These are phyloP conservation scores for Malurus alboscapulatus DNA, from an alignment of 2,113 vertebrate species.

Conservation along the genomic window DNA sequence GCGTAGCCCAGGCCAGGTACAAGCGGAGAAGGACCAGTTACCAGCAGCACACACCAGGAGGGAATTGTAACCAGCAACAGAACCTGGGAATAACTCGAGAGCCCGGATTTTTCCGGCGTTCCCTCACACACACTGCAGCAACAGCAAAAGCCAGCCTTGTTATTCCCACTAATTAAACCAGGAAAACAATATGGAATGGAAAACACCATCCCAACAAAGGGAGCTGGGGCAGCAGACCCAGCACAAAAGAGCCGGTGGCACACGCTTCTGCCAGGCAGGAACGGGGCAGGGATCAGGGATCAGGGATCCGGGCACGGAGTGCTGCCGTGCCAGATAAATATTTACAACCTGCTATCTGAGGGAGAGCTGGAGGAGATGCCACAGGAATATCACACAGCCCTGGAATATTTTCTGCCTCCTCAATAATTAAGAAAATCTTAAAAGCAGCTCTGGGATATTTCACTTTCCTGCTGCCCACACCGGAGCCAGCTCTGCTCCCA, in stretches of 20 bases:
- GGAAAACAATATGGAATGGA: not conserved
- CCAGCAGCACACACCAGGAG: fast-evolving
- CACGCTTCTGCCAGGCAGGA: fast-evolving
- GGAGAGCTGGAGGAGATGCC: not conserved
- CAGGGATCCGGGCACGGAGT: not conserved
- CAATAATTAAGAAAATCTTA: fast-evolving
- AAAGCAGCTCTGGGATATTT: not conserved
- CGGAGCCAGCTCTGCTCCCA: not conserved
- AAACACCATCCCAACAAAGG: not conserved
- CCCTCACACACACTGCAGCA: fast-evolving
- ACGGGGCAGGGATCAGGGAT: not conserved
- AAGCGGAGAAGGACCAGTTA: fast-evolving
- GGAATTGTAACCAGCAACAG: not conserved
- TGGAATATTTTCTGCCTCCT: fast-evolving
- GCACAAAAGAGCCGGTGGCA: not conserved
- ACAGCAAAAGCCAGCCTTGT: not conserved
- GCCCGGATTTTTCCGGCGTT: fast-evolving
- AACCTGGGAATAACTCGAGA: not conserved
- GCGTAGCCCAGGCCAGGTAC: not conserved
- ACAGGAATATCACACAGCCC: fast-evolving
- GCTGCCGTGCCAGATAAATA: not conserved
- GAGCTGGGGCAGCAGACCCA: not conserved
- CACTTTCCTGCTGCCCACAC: fast-evolving
- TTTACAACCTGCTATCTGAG: not conserved
- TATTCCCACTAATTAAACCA: not conserved